Conservation (phyloP, 2,113 vertebrate species). For the Halcyon malimbica region DNA sequence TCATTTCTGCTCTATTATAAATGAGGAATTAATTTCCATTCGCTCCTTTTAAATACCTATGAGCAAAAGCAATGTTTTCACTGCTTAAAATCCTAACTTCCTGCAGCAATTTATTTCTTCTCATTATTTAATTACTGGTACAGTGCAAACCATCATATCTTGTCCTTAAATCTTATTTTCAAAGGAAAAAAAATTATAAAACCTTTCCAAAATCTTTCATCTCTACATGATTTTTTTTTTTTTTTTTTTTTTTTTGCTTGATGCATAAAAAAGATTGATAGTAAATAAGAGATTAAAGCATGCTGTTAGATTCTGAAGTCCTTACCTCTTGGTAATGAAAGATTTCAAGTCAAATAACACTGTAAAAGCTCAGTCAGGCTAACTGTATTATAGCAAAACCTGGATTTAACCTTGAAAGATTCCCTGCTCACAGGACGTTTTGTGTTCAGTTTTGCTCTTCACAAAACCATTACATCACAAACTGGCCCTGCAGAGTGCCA, state of each 20-base stretch:
- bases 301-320: not conserved
- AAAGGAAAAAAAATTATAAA: not conserved
- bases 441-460: not conserved
- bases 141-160: not conserved
- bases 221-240: no score
- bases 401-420: not conserved
- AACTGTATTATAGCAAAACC: not conserved
- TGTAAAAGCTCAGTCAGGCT: not conserved
- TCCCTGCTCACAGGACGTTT: not conserved
- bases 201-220: not conserved
- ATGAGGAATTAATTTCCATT: conserved; percentile 25
- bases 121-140: not conserved
- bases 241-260: not conserved
- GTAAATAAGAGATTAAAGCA: not conserved
- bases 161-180: not conserved
- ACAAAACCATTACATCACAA: not conserved
- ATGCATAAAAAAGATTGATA: not conserved
- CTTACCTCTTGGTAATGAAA: not conserved
- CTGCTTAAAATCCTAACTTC: not conserved
- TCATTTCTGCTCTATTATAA: conserved; percentile 30
- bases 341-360: not conserved
- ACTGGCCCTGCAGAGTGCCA: not conserved
- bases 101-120: not conserved
- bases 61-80: not conserved
- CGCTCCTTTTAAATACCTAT: not conserved